These are phyloP conservation scores for Dallia pectoralis DNA, from an alignment of 2,797 vertebrate genomes.

Conservation along the genomic window DNA sequence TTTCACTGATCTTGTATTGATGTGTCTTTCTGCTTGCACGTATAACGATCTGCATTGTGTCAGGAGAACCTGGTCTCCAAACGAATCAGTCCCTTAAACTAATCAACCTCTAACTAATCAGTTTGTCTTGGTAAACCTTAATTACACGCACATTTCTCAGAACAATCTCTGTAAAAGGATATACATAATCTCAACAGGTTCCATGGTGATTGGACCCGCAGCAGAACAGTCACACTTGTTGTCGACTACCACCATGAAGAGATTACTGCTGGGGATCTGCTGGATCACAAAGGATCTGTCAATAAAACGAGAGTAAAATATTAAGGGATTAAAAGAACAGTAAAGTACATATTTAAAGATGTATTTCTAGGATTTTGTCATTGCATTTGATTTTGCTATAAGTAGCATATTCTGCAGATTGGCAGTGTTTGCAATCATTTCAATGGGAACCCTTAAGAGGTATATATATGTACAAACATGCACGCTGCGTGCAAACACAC, in stretches of 20 bases:
- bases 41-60: too few species aligned
- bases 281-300: slow-evolving; percentile 98
- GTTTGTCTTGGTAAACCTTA: too few species aligned
- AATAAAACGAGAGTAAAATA: slow-evolving; percentile 22
- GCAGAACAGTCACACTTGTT: slow-evolving; percentile 91
- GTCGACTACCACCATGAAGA: slow-evolving; percentile 99
- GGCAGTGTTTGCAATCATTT: slow-evolving; percentile 42
- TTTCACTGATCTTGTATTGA: too few species aligned
- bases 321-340: slow-evolving; percentile 5
- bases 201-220: slow-evolving; percentile 88
- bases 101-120: too few species aligned
- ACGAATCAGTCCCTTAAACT: too few species aligned
- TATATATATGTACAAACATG: too few species aligned
- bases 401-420: slow-evolving; percentile 1
- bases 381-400: too few species aligned
- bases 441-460: not conserved
- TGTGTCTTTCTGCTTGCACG: too few species aligned
- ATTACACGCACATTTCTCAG: too few species aligned
- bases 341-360: slow-evolving; percentile 43
- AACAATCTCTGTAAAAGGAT: slow-evolving; percentile 78
- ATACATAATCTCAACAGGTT: slow-evolving; percentile 98
- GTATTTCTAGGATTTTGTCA: slow-evolving; percentile 2
- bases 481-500: slow-evolving; percentile 12
- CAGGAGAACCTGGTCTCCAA: too few species aligned
- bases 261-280: slow-evolving; percentile 98